Base-by-base conservation (phyloP, 2,113 vertebrate species). In the Cranoglanis bouderius region DNA sequence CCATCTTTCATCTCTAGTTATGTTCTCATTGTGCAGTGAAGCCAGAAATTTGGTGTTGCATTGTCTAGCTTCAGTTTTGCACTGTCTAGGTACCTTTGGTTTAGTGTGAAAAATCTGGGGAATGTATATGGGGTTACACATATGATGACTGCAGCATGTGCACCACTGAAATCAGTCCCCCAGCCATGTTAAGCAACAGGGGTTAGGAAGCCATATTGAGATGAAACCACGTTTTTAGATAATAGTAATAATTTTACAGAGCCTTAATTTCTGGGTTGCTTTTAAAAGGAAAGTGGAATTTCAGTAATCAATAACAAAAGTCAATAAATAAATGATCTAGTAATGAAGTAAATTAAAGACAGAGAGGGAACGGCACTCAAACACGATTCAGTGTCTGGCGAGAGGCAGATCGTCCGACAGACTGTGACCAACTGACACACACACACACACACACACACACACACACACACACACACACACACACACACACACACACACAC, bases 151-250 rank as follows among this genome's bases (percentile, higher is more conserved):
- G 84, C 89, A 86, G 85, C 85, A 89, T 84, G 88, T 86, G 89
- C 84, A 80, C 26, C 90, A 85, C 40, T 91, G 81, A 89, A 91
- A 91, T 72, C 38, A 53, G 82, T 88, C 88, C 90, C 88, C 89
- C 83, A 74, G 51, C 40, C 67, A 80, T 86, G 72, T 74, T 85
- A 84, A 49, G 65, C 26, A n/a, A 46, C 46, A 72, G 32, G 57
- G 57, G 35, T 14, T 85, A n/a, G 81, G 59, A 89, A 89, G 83
- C 86, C 86, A 88, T 87, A 90, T 85, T 91, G 59, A 88, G 80
- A 78, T 80, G 46, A 57, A 88, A 65, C 35, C 67, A 83, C n/a
- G n/a, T 16, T 57, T 35, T 61, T 61, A 21, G 35, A 35, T 70
- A 72, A 49, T 40, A 59, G 14, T 4, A 13, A 61, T 26, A 82